Conservation (phyloP, 2,888 invertebrate species). For the Pseudolycoriella hygida region DNA sequence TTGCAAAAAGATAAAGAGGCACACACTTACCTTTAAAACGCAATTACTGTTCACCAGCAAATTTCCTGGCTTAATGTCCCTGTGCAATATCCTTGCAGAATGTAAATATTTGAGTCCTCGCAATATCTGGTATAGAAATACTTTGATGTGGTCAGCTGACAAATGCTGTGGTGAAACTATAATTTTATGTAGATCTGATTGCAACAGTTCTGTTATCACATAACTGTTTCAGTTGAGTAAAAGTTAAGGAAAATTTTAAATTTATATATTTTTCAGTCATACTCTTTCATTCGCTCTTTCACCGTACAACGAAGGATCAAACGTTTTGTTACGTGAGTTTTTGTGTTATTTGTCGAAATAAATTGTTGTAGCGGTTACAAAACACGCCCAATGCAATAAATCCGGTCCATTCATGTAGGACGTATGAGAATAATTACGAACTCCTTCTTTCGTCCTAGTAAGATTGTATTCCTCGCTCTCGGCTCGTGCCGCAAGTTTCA, state of each 20-base stretch:
- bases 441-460: too few relatives aligned
- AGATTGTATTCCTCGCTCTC: too few relatives aligned
- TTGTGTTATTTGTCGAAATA: too few relatives aligned
- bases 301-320: too few relatives aligned
- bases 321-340: too few relatives aligned
- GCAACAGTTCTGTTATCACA: slow-evolving; percentile 97
- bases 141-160: slow-evolving; percentile 98
- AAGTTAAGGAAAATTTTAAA: slow-evolving; percentile 13
- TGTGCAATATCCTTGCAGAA: slow-evolving; percentile 92
- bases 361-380: too few relatives aligned
- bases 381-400: too few relatives aligned
- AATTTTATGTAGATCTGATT: slow-evolving; percentile 99
- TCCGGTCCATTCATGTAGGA: too few relatives aligned
- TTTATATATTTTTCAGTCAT: neutral
- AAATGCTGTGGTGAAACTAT: slow-evolving; percentile 99
- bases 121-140: slow-evolving; percentile 99
- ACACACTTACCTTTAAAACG: slow-evolving; percentile 62
- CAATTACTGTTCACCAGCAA: slow-evolving; percentile 98
- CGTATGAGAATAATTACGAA: too few relatives aligned
- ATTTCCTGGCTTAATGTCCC: slow-evolving; percentile 99
- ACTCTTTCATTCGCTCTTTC: too few relatives aligned
- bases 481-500: too few relatives aligned
- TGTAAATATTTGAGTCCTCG: slow-evolving; percentile 98
- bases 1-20: slow-evolving; percentile 1
- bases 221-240: slow-evolving; percentile 45